Evolutionary conservation across 2,888 invertebrate genomes (phyloP).

Genomic region (Cotesia congregata): DNA sequence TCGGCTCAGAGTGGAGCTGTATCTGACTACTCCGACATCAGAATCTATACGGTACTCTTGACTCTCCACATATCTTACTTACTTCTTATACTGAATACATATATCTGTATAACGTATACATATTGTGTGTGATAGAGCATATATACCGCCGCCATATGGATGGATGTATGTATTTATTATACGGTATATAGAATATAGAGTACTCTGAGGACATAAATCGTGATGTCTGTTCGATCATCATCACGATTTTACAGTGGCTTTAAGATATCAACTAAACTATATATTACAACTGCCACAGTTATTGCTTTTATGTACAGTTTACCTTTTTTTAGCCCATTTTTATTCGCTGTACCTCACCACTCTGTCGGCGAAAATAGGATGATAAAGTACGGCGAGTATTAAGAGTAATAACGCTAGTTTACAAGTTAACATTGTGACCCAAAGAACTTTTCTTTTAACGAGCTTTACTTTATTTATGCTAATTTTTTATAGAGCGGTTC

Average conservation of each 20-base stretch:
- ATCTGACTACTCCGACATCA: constrained; percentile 37
- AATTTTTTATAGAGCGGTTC: too few relatives aligned
- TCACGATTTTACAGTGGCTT: constrained; percentile 25
- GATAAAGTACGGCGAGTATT: background rate
- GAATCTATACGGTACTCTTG: constrained; percentile 45
- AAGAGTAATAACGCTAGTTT: background rate
- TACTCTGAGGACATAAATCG: constrained; percentile 35
- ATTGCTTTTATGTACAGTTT: background rate
- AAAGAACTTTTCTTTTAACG: too few relatives aligned
- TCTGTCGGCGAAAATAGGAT: background rate
- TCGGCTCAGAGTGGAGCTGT: background rate
- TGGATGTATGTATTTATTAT: constrained; percentile 12
- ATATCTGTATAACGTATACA: constrained; percentile 17
- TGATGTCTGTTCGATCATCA: constrained; percentile 32
- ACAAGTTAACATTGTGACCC: background rate
- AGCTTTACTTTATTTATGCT: too few relatives aligned
- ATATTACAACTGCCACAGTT: background rate
- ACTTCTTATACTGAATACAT: constrained; percentile 27
- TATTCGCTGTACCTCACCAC: background rate
- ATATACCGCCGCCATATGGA: background rate
- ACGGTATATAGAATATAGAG: constrained; percentile 11
- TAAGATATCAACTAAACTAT: background rate
- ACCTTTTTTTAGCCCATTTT: background rate
- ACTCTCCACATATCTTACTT: constrained; percentile 34
- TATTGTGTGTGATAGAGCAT: background rate